Base-by-base conservation (phyloP, 2,888 invertebrate species). In the Stomorhina lunata region DNA sequence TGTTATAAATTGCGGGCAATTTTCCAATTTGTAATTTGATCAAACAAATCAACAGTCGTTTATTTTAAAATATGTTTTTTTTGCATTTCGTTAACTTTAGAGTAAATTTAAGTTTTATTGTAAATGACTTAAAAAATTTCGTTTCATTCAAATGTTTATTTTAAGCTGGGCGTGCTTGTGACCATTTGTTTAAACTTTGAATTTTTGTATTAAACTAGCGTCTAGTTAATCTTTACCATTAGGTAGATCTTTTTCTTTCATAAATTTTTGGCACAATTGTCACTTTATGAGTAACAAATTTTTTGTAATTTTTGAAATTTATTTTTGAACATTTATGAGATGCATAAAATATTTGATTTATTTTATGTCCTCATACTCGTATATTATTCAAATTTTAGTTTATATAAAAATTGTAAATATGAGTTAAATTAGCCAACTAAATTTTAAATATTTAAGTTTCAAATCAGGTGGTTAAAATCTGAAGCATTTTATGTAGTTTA, bases 1-100 rank as follows among this genome's bases (percentile, higher is more conserved):
- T 50, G 17, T 68, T 76, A 50, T n/a, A 68, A 81, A 76, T 81
- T 75, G 77, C 80, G 79, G 83, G 82, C 87, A 86, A 86, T 84
- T 85, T 85, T 86, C 86, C 87, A 86, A 84, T 84, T 84, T 85
- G 83, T 83, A 40, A 71, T 59, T 80, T 76, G 59, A 77, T 48
- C 34, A 68, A 32, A 63, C 43, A 80, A 77, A 72, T 72, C 20
- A 43, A 27, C 53, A 63, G 57, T 5, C 22, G 7, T 20, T 69
- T 53, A 53, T n/a, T n/a, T 34, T 34, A 34, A 34, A 7, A 34
- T 10, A 34, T 34, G 34, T 34, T 34, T 34, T 34, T 4, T n/a
- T n/a, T n/a, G n/a, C n/a, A n/a, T n/a, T n/a, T n/a, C n/a, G n/a
- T n/a, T n/a, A n/a, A n/a, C n/a, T n/a, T n/a, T n/a, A n/a, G n/a